Conservation (phyloP, 2,113 vertebrate genomes). For the Dryoscopus gambensis region DNA sequence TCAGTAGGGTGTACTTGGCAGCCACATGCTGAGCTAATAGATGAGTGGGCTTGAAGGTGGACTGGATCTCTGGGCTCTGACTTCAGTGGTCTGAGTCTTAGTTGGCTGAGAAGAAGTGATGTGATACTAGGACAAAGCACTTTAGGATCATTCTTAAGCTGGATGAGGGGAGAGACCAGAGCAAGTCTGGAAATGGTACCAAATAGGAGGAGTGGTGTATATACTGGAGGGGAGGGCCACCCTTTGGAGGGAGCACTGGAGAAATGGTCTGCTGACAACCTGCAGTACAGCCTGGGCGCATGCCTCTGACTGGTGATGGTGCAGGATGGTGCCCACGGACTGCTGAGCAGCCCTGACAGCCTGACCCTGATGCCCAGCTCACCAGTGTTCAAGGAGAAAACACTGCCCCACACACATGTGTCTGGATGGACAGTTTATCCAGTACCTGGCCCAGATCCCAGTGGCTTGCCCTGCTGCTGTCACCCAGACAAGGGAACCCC, state of each 20-base stretch:
- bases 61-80: background rate
- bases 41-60: background rate
- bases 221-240: no score
- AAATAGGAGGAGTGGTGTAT: accelerated
- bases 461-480: background rate
- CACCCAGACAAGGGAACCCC: background rate
- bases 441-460: background rate
- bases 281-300: background rate
- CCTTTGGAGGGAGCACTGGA: background rate
- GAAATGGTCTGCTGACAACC: background rate
- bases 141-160: background rate
- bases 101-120: background rate
- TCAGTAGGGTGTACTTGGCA: background rate
- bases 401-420: accelerated
- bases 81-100: background rate
- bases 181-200: background rate
- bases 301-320: background rate
- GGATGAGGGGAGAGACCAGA: background rate
- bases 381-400: background rate
- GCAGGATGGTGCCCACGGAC: no score
- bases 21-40: background rate
- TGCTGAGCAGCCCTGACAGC: background rate
- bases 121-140: background rate
- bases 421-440: background rate
- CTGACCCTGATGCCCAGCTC: background rate